Evolutionary conservation across 1,140 invertebrate genomes (phyloP).

Genomic region (Aethina tumida): DNA sequence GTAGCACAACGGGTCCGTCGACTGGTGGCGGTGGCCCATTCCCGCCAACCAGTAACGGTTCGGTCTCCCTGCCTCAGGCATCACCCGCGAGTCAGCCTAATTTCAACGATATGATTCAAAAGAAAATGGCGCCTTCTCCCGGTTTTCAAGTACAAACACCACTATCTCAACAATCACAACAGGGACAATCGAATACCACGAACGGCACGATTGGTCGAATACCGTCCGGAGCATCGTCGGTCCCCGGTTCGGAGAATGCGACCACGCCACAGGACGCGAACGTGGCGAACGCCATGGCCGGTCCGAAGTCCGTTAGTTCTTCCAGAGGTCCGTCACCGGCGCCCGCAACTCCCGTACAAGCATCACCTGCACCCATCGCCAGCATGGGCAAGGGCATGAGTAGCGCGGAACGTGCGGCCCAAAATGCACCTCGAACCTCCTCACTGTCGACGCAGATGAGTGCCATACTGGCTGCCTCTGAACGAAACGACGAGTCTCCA

Average conservation of each 20-base stretch:
- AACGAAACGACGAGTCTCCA: constrained; percentile 56
- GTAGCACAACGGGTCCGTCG: constrained; percentile 27
- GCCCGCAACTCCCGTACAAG: constrained; percentile 42
- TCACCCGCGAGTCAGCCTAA: constrained; percentile 40
- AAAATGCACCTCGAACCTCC: constrained; percentile 40
- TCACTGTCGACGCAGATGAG: constrained; percentile 60
- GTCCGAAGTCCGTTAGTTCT: constrained; percentile 37
- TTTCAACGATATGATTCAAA: constrained; percentile 42
- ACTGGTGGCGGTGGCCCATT: constrained; percentile 34
- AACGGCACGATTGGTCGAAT: constrained; percentile 36
- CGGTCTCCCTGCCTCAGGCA: constrained; percentile 39
- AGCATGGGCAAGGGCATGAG: constrained; percentile 38
- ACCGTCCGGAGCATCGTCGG: constrained; percentile 35
- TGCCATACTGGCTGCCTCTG: constrained; percentile 54
- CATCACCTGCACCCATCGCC: constrained; percentile 33
- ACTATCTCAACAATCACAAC: constrained; percentile 26
- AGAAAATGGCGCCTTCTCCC: constrained; percentile 36
- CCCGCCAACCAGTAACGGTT: constrained; percentile 36
- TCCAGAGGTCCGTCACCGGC: constrained; percentile 43
- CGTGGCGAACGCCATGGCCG: constrained; percentile 27
- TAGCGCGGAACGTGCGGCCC: constrained; percentile 37
- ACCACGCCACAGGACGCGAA: constrained; percentile 29
- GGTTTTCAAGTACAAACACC: constrained; percentile 26
- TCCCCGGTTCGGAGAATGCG: constrained; percentile 27
- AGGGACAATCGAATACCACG: constrained; percentile 23